These are phyloP conservation scores for Ceratotherium simum DNA, from an alignment of 2,113 vertebrate genomes.

Conservation along the genomic window DNA sequence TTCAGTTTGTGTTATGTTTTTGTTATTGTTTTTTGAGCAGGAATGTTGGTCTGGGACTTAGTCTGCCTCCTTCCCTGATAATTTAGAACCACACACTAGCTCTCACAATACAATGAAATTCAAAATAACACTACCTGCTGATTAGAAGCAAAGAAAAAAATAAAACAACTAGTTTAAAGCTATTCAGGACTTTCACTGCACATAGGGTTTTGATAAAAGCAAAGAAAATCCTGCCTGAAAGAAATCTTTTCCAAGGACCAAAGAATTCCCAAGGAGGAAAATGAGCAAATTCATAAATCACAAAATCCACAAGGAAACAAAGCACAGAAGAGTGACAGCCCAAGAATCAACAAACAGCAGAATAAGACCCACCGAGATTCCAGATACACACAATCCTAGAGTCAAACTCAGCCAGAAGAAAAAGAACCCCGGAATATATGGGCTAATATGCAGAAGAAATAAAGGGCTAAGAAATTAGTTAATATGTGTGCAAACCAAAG, in stretches of 20 bases:
- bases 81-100: not conserved
- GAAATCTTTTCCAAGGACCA: not conserved
- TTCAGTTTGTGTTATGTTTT: not conserved
- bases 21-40: not conserved
- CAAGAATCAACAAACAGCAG: not conserved
- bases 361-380: not conserved
- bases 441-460: not conserved
- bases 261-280: not conserved
- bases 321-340: not conserved
- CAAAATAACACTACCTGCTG: not conserved
- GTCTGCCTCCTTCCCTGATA: not conserved
- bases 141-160: constrained; percentile 1
- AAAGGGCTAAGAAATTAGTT: not conserved
- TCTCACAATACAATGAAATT: not conserved
- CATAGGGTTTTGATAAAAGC: not conserved
- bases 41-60: not conserved
- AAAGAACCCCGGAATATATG: not conserved
- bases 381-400: not conserved
- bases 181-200: not conserved
- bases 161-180: not conserved
- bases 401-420: not conserved
- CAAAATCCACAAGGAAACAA: not conserved
- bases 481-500: not conserved
- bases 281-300: not conserved
- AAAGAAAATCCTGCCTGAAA: not conserved